Base-by-base conservation (phyloP, 2,888 invertebrate species). In the Polia nebulosa region DNA sequence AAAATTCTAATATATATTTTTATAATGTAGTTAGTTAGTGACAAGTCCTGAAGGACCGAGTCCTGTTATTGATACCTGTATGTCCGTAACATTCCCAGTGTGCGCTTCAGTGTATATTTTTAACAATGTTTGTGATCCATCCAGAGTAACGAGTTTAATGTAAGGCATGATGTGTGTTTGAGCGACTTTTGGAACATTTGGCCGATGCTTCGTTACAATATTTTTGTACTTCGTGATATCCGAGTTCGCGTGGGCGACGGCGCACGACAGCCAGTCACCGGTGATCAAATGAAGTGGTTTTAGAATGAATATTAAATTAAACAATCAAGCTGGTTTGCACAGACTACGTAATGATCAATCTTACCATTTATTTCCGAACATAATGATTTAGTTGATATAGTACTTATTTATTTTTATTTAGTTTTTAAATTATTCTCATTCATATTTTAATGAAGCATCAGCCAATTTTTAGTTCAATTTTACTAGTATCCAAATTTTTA, bases 101-200 rank as follows among this genome's bases (percentile, higher is more conserved):
- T 94, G 94, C 87, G 93, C 94, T 94, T 94, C 90, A 91, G 91
- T 94, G 92, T 92, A 86, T 83, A 82, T 77, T 87, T 83, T 90
- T 93, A 94, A 95, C 93, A 93, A 88, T 93, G 94, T 94, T 94
- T 95, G 95, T 95, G 95, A 94, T 94, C 95, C 93, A 95, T 95
- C 93, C 93, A 93, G 90, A 88, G 89, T 92, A 92, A 90, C 91
- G 90, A 90, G 86, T 92, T 89, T 93, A 93, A 83, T 84, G 83
- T 94, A 94, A 93, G 93, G 95, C 95, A 95, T 95, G 93, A 88
- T 90, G 93, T 93, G 94, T 95, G 94, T 93, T 90, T 92, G 89
- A 89, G 79, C 85, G 86, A 88, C 85, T 90, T 88, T 89, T 88
- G 57, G 51, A 81, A 80, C 80, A 82, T 90, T 90, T 87, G 90